These are phyloP conservation scores for Bovichtus variegatus DNA, from an alignment of 2,797 vertebrate species.

Conservation along the genomic window DNA sequence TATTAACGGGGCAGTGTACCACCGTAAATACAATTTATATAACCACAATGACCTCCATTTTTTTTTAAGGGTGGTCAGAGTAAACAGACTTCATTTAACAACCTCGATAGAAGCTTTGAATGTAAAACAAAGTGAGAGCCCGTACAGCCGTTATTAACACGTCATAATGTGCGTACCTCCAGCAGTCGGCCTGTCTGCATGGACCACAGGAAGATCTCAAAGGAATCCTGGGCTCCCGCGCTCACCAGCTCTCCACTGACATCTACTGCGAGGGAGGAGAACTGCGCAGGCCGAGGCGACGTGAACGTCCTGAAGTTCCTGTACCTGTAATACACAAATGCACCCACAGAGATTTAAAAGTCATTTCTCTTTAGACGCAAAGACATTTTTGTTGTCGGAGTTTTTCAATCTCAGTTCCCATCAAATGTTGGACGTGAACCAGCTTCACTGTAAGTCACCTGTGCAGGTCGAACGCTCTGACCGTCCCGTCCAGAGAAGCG, in stretches of 20 bases:
- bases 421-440: background rate
- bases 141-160: no score
- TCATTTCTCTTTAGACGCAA: background rate
- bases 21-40: no score
- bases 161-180: constrained; percentile 87
- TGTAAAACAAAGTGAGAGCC: no score
- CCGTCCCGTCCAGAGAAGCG: constrained; percentile 95
- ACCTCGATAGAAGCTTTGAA: no score
- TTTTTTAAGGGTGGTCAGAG: no score
- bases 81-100: no score
- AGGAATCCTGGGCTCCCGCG: constrained; percentile 96
- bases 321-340: constrained; percentile 85
- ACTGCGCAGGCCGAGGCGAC: constrained; percentile 92
- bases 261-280: constrained; percentile 94
- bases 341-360: background rate
- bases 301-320: constrained; percentile 98
- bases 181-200: constrained; percentile 96
- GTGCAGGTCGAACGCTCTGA: constrained; percentile 95
- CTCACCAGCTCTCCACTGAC: constrained; percentile 93
- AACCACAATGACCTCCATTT: no score
- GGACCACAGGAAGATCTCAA: constrained; percentile 97
- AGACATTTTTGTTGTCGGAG: background rate
- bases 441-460: constrained; percentile 81
- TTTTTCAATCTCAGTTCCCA: no score
- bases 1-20: no score